A percentile compares a stretch with the other conserved stretches of the same genome.
Conservation (phyloP, 1,140 invertebrate genomes). For the Chironomus striatipennis region DNA sequence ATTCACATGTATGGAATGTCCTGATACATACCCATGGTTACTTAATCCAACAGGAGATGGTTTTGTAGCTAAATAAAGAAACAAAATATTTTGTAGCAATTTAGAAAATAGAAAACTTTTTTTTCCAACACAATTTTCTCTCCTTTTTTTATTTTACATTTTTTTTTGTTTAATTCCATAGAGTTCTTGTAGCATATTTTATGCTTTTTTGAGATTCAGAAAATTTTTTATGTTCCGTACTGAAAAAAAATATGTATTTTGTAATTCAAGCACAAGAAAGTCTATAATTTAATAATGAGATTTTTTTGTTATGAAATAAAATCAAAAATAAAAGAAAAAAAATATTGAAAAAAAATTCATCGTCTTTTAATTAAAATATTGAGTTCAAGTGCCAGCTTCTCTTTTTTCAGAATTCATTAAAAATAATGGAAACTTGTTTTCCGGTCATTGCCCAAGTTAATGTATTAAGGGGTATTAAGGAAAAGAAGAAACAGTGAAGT, state of each 20-base stretch:
- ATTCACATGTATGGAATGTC: slow-evolving; percentile 93
- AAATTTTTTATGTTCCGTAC: too few relatives aligned
- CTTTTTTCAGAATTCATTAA: background rate
- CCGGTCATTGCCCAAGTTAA: background rate
- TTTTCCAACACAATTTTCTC: background rate
- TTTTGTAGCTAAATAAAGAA: slow-evolving; percentile 57
- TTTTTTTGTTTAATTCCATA: too few relatives aligned
- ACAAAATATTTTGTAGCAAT: background rate
- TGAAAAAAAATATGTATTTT: too few relatives aligned
- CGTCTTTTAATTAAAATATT: background rate
- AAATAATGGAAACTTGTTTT: background rate
- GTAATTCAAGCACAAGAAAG: background rate
- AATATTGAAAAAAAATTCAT: background rate
- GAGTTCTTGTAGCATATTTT: too few relatives aligned
- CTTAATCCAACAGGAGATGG: slow-evolving; percentile 91
- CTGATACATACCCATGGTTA: slow-evolving; percentile 92
- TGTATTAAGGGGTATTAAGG: background rate
- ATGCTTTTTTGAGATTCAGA: too few relatives aligned
- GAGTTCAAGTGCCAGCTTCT: background rate
- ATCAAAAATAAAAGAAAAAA: background rate
- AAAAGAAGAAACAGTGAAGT: background rate
- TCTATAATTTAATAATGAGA: slow-evolving; percentile 1
- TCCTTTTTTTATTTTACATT: background rate
- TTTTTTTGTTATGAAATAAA: slow-evolving; percentile 1
- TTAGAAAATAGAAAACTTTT: background rate